Evolutionary conservation across 1,140 invertebrate species (phyloP).

Genomic region (Pomacea maculata): DNA sequence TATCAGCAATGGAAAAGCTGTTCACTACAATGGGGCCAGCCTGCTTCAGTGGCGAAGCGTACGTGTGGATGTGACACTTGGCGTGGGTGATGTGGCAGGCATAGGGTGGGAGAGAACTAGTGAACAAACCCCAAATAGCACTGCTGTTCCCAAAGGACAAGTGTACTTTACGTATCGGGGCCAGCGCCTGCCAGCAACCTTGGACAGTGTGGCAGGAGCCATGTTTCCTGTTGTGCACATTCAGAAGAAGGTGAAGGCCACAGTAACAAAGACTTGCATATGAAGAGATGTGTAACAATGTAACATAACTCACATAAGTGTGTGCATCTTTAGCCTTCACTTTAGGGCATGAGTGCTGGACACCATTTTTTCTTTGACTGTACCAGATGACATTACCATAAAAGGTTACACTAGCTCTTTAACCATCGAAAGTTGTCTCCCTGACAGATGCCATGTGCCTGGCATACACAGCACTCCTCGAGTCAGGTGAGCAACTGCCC

Average conservation of each 20-base stretch:
- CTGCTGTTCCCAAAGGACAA: conserved; percentile 37
- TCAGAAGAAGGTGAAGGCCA: conserved; percentile 61
- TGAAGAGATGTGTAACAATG: too few species aligned
- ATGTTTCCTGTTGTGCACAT: conserved; percentile 66
- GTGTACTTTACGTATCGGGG: conserved; percentile 66
- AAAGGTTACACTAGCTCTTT: too few species aligned
- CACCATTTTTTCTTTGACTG: too few species aligned
- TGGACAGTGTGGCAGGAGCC: conserved; percentile 63
- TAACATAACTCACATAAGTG: too few species aligned
- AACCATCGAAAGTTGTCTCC: too few species aligned
- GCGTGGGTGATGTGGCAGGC: conserved; percentile 63
- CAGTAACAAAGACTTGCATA: too few species aligned
- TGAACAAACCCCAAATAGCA: conserved; percentile 43
- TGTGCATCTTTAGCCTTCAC: too few species aligned
- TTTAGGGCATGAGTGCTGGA: too few species aligned
- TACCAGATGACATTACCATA: too few species aligned
- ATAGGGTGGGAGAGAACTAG: conserved; percentile 64
- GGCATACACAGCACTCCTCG: too few species aligned
- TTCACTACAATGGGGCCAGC: conserved; percentile 66
- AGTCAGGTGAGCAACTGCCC: too few species aligned
- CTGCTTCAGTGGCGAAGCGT: conserved; percentile 65
- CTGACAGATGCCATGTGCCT: too few species aligned
- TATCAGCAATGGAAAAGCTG: conserved; percentile 63
- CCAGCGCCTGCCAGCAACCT: conserved; percentile 45
- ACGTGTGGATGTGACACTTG: conserved; percentile 59